Evolutionary conservation across 2,888 invertebrate species (phyloP).

Genomic region (Phanerotoma sp.): DNA sequence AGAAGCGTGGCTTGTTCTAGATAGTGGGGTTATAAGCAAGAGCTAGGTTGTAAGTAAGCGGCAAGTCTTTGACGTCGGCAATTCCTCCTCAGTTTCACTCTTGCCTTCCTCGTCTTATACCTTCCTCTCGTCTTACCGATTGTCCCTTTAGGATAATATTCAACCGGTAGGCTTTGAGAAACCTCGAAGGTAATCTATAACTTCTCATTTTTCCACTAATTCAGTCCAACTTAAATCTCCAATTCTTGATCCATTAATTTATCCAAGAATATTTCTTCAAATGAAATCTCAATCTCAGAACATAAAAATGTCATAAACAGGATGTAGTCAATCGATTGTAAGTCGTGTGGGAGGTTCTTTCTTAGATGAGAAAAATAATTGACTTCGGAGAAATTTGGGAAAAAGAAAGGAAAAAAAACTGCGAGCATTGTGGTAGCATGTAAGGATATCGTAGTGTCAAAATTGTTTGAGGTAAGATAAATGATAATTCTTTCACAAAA

Average conservation of each 20-base stretch:
- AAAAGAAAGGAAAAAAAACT: neutral
- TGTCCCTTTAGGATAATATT: neutral
- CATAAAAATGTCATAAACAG: too few relatives aligned
- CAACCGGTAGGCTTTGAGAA: neutral
- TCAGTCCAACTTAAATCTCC: neutral
- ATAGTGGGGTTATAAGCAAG: constrained; percentile 24
- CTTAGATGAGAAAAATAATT: neutral
- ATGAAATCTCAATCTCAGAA: too few relatives aligned
- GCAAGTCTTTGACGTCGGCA: constrained; percentile 14
- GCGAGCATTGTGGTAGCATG: neutral
- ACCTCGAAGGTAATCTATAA: neutral
- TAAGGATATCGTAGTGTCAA: too few relatives aligned
- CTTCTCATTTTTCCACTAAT: neutral
- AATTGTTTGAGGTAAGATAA: too few relatives aligned
- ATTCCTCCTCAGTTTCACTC: neutral
- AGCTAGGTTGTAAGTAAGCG: too few relatives aligned
- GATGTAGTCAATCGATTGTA: neutral
- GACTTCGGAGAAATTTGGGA: neutral
- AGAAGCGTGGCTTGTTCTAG: constrained; percentile 14
- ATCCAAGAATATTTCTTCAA: too few relatives aligned
- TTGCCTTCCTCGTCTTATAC: neutral
- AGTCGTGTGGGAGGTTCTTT: neutral
- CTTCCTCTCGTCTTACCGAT: neutral
- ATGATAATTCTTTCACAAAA: too few relatives aligned
- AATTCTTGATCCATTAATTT: neutral